These are phyloP conservation scores for Synanthedon vespiformis DNA, from an alignment of 2,888 invertebrate species.

Conservation along the genomic window DNA sequence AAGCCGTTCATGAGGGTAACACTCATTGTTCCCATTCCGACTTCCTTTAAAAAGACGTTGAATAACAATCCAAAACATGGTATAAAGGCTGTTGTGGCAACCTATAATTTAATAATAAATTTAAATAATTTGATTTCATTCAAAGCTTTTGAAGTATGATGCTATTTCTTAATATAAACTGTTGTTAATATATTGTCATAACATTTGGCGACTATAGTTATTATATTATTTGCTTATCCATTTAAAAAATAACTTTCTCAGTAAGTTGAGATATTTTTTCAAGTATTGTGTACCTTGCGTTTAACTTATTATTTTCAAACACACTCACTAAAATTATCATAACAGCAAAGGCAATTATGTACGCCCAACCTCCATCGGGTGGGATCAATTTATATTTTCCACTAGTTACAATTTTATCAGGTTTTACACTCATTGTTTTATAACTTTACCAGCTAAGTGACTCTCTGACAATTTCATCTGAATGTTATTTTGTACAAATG, in stretches of 20 bases:
- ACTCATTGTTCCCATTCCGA: constrained; percentile 29
- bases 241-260: too few relatives aligned
- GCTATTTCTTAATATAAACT: too few relatives aligned
- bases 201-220: too few relatives aligned
- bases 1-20: constrained; percentile 29
- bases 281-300: too few relatives aligned
- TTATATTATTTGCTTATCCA: too few relatives aligned
- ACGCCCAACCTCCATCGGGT: constrained; percentile 80
- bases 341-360: constrained; percentile 72
- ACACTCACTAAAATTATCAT: constrained; percentile 72
- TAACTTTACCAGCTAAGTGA: too few relatives aligned
- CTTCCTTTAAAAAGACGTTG: constrained; percentile 36
- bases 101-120: constrained; percentile 22
- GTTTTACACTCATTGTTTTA: neutral
- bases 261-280: too few relatives aligned
- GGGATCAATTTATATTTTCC: constrained; percentile 36
- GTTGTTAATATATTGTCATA: too few relatives aligned
- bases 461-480: neutral
- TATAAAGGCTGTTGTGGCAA: constrained; percentile 17
- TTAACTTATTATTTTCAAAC: too few relatives aligned
- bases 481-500: neutral
- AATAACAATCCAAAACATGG: constrained; percentile 37
- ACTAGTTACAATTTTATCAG: constrained; percentile 8
- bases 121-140: neutral
- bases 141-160: too few relatives aligned